Conservation (phyloP, 2,797 vertebrate species). For the Pantherophis alleghaniensis region DNA sequence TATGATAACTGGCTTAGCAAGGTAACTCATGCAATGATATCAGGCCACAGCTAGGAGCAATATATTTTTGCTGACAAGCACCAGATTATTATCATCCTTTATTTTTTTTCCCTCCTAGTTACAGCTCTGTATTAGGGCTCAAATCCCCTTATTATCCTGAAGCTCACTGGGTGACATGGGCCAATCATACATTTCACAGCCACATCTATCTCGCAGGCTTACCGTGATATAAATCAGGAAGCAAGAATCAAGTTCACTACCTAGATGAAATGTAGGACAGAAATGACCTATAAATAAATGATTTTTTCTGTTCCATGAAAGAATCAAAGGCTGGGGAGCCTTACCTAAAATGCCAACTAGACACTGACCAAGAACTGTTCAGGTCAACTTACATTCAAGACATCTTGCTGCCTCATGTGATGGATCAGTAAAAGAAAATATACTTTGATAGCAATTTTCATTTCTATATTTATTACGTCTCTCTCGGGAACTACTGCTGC, state of each 20-base stretch:
- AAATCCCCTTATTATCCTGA: not conserved
- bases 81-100: not conserved
- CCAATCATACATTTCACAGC: not conserved
- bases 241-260: not conserved
- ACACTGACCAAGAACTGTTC: not conserved
- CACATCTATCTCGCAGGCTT: not conserved
- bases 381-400: not conserved
- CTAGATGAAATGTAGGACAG: not conserved
- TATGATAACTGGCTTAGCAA: not conserved
- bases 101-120: not conserved
- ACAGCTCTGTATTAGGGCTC: not conserved
- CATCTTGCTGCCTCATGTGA: not conserved
- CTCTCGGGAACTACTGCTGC: not conserved
- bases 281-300: not conserved
- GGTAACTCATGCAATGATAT: not conserved
- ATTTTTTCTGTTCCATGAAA: not conserved
- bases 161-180: not conserved
- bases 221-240: not conserved
- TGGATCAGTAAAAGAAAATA: not conserved
- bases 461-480: not conserved
- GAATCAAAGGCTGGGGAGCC: not conserved
- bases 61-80: not conserved
- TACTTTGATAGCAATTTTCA: not conserved
- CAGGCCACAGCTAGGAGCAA: not conserved
- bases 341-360: not conserved